Evolutionary conservation across 92 coral and sea anemone genomes (phyloP).

Genomic region (Actinostola sp.): DNA sequence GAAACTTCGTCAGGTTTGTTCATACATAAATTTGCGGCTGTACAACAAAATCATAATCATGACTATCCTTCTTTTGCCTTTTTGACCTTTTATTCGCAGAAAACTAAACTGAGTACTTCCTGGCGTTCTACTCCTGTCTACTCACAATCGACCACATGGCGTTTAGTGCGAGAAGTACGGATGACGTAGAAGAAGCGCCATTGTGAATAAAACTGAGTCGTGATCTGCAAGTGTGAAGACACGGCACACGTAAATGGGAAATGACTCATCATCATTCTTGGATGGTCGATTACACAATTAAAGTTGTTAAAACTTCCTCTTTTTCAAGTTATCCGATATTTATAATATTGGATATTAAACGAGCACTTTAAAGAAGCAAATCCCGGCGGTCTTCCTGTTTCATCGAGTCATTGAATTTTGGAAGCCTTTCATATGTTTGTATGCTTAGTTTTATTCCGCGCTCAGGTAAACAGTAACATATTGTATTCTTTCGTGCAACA

Average conservation of each 20-base stretch:
- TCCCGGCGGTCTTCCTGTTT: neutral
- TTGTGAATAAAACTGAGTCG: neutral
- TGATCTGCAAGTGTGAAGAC: slow-evolving; percentile 1
- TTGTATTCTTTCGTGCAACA: too few species aligned
- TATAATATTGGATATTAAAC: neutral
- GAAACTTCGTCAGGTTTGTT: slow-evolving; percentile 6
- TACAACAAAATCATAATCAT: neutral
- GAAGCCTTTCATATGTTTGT: too few species aligned
- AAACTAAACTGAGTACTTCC: neutral
- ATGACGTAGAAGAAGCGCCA: slow-evolving; percentile 3
- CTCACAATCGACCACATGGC: too few species aligned
- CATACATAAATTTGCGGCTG: neutral
- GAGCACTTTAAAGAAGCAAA: neutral
- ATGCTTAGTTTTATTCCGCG: too few species aligned
- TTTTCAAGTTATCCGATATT: neutral
- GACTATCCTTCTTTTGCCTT: neutral
- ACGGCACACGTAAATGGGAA: slow-evolving; percentile 4
- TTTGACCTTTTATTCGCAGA: neutral
- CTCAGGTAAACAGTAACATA: too few species aligned
- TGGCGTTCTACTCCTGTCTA: neutral
- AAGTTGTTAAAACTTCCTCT: slow-evolving; percentile 8
- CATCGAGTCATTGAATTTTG: too few species aligned
- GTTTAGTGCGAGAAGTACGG: neutral
- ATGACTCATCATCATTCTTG: slow-evolving; percentile 17
- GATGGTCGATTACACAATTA: neutral